Conservation (phyloP, 2,797 vertebrate genomes). For the Austrolebias charrua region DNA sequence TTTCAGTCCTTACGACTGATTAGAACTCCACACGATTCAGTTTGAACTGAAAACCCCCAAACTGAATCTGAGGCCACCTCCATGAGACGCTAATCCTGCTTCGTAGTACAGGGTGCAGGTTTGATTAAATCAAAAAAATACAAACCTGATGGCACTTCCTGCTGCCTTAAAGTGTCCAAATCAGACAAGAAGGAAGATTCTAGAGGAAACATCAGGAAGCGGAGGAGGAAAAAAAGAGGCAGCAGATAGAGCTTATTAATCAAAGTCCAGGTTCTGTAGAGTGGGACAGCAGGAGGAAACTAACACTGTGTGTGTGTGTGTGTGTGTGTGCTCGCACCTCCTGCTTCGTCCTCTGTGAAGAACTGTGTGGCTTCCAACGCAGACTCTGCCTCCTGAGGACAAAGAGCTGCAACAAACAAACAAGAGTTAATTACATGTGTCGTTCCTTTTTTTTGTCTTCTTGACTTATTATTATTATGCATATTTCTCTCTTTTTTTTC, state of each 20-base stretch:
- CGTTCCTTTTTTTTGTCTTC: no score
- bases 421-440: no score
- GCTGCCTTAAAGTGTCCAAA: constrained; percentile 86
- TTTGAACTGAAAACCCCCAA: no score
- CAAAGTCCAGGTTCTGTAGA: not conserved
- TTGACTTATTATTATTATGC: no score
- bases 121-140: constrained; percentile 51
- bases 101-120: not conserved
- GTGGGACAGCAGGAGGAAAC: constrained; percentile 5
- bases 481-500: no score
- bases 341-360: constrained; percentile 82
- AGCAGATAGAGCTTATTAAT: constrained; percentile 1
- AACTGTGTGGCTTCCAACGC: constrained; percentile 91
- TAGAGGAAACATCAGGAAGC: constrained; percentile 60
- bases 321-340: constrained; percentile 26
- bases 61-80: not conserved
- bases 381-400: constrained; percentile 91
- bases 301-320: constrained; percentile 4
- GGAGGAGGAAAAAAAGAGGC: not conserved
- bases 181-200: constrained; percentile 90
- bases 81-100: not conserved
- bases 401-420: constrained; percentile 80
- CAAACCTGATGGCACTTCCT: constrained; percentile 93
- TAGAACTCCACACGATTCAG: no score
- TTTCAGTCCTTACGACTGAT: no score